Evolutionary conservation across 2,888 invertebrate genomes (phyloP).

Genomic region (Aphidoletes aphidimyza): DNA sequence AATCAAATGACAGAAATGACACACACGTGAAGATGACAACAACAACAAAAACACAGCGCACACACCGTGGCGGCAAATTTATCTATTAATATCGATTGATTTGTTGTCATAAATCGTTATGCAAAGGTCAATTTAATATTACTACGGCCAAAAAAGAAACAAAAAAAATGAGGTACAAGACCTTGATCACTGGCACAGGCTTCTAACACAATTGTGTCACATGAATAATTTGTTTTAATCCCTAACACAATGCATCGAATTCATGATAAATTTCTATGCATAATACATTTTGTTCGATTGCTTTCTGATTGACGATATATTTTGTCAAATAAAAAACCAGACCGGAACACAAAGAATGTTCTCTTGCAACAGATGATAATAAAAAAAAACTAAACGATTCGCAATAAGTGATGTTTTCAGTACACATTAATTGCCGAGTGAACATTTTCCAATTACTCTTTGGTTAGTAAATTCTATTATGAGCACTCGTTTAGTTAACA

Average conservation of each 20-base stretch:
- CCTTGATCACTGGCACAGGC: not conserved
- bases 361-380: too few relatives aligned
- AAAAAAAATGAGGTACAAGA: constrained; percentile 9
- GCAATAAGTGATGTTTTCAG: too few relatives aligned
- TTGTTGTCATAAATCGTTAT: constrained; percentile 4
- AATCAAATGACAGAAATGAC: not conserved
- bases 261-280: not conserved
- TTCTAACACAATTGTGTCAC: constrained; percentile 45
- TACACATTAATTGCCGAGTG: too few relatives aligned
- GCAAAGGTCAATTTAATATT: constrained; percentile 40
- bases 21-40: too few relatives aligned
- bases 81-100: not conserved
- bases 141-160: not conserved
- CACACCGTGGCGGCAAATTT: not conserved
- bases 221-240: constrained; percentile 4
- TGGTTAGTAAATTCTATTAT: too few relatives aligned
- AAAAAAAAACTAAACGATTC: too few relatives aligned
- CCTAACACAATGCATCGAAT: not conserved
- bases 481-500: too few relatives aligned
- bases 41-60: not conserved
- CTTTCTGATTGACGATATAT: too few relatives aligned
- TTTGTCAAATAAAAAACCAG: too few relatives aligned
- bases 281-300: too few relatives aligned
- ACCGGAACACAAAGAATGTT: too few relatives aligned
- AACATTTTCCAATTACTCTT: too few relatives aligned